Evolutionary conservation across 2,113 vertebrate genomes (phyloP), one percentile per base, ranked within the genome.

Genomic region (Corvus moneduloides): DNA sequence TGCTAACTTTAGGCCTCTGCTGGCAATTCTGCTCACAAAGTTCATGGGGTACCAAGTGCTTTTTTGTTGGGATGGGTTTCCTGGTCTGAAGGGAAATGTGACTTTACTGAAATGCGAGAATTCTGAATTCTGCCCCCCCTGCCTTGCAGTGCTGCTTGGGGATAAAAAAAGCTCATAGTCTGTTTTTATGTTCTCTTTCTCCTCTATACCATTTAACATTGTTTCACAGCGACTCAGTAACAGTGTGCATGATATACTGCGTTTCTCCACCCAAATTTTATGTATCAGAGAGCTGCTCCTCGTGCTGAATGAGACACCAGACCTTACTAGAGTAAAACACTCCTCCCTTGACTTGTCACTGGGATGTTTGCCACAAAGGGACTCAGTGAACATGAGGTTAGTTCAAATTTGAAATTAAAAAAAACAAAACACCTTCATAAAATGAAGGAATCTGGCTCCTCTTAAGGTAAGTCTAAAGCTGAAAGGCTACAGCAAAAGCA

Each of bases 181-280:
- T 93, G 54, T 33, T 94, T 71, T 80, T 54, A 33, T 69, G 24
- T n/a, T 61, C 81, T 54, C 52, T 80, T 92, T 95, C 69, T 56
- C 19, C 22, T 82, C 56, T 87, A 3, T 39, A n/a, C 49, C 79
- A 66, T 54, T 76, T 63, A 67, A 78, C 24, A 41, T 37, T 39
- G 28, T 84, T 92, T 74, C 72, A 73, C 37, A 67, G 68, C 0
- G 1, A 32, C 54, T 90, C 76, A 37, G 4, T 69, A 85, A 90
- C 58, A 66, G 67, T 3, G 5, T 24, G n/a, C 30, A 30, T 8
- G 52, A 75, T 27, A 44, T 2, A 41, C 52, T 87, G 43, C 2
- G 13, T 92, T 90, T 85, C 52, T 88, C 67, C 13, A 85, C 62
- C 44, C 64, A 24, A 61, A 76, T 79, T 88, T 68, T 48, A 68